These are phyloP conservation scores for Xiphorhynchus erythropygius DNA, from an alignment of 2,797 vertebrate genomes.

Conservation along the genomic window DNA sequence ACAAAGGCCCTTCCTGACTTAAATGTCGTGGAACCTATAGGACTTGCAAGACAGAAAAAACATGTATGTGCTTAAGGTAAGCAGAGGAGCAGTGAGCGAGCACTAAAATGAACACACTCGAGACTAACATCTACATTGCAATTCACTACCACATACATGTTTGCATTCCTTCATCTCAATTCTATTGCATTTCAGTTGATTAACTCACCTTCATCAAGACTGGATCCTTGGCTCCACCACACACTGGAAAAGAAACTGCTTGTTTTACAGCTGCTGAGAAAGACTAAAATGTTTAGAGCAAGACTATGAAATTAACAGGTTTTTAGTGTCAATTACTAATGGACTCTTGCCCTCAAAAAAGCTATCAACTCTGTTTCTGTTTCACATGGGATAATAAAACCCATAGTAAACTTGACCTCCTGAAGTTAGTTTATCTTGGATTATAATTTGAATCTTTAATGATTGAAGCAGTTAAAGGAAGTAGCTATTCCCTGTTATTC, in stretches of 20 bases:
- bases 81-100: neutral
- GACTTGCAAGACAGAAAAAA: neutral
- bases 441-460: constrained; percentile 56
- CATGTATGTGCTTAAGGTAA: neutral
- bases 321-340: neutral
- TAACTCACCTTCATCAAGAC: neutral
- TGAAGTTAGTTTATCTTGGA: constrained; percentile 67
- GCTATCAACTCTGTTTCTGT: neutral
- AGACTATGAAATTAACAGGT: neutral
- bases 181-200: neutral
- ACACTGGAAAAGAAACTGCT: neutral
- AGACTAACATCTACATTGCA: neutral
- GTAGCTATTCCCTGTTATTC: constrained; percentile 56
- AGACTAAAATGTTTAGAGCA: constrained; percentile 30
- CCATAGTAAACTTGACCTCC: constrained; percentile 40
- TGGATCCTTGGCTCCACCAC: neutral
- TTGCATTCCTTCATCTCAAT: neutral
- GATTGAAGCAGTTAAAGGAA: constrained; percentile 57
- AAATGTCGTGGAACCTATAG: neutral
- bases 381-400: constrained; percentile 38
- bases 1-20: neutral
- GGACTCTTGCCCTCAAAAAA: constrained; percentile 25
- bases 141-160: neutral
- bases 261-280: neutral
- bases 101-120: neutral